Evolutionary conservation across 2,797 vertebrate species (phyloP).

Genomic region (Hybognathus amarus): DNA sequence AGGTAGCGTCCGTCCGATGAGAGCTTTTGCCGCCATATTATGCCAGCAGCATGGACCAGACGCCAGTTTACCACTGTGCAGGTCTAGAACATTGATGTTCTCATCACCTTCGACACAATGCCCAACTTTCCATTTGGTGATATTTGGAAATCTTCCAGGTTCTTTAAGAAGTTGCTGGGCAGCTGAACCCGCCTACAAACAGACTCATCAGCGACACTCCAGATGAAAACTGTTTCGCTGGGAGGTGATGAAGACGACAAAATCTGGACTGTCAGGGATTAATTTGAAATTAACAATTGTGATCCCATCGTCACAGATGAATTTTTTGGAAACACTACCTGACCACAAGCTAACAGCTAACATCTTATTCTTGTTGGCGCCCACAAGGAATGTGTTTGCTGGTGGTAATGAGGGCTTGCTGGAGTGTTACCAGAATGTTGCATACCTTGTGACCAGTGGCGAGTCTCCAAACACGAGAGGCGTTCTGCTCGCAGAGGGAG

Average conservation of each 20-base stretch:
- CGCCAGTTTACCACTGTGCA: conserved; percentile 93
- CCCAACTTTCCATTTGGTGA: conserved; percentile 97
- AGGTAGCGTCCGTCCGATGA: conserved; percentile 96
- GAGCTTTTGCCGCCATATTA: conserved; percentile 94
- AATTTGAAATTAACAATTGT: conserved; percentile 93
- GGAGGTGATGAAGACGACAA: conserved; percentile 93
- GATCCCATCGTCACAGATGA: conserved; percentile 94
- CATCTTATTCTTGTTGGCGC: conserved; percentile 94
- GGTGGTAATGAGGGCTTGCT: conserved; percentile 96
- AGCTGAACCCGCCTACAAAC: conserved; percentile 93
- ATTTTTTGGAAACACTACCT: conserved; percentile 98
- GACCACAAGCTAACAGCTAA: conserved; percentile 98
- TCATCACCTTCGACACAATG: conserved; percentile 95
- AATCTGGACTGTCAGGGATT: conserved; percentile 96
- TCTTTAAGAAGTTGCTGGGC: conserved; percentile 93
- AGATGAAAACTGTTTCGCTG: conserved; percentile 93
- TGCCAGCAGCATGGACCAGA: conserved; percentile 90
- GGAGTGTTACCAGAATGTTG: conserved; percentile 96
- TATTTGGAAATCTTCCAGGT: conserved; percentile 95
- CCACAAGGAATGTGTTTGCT: conserved; percentile 97
- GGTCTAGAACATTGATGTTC: conserved; percentile 94
- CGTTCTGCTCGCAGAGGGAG: conserved; percentile 97
- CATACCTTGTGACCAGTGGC: conserved; percentile 97
- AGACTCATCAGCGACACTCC: conserved; percentile 96
- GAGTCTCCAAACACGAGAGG: conserved; percentile 96